These are phyloP conservation scores for Alviniconcha strummeri DNA, from an alignment of 2,888 invertebrate species.

Conservation along the genomic window DNA sequence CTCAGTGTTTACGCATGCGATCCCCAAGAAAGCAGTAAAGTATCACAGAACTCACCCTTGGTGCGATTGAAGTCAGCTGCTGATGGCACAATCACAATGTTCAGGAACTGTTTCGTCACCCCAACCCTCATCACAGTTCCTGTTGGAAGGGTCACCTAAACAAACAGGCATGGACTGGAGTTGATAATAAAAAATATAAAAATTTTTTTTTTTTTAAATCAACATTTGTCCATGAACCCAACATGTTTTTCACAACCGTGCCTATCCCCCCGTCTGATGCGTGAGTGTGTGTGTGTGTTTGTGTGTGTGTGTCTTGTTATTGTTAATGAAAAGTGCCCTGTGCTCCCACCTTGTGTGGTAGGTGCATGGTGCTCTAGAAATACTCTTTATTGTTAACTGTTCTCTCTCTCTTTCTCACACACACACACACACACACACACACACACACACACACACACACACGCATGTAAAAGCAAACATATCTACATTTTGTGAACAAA, in stretches of 20 bases:
- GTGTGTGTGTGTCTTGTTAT: too few relatives aligned
- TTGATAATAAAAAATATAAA: background rate
- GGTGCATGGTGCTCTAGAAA: too few relatives aligned
- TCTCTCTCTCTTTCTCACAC: too few relatives aligned
- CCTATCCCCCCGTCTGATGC: too few relatives aligned
- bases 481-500: background rate
- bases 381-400: too few relatives aligned
- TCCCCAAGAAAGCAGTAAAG: too few relatives aligned
- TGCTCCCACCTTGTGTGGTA: too few relatives aligned
- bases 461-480: background rate
- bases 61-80: constrained; percentile 51
- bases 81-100: constrained; percentile 49
- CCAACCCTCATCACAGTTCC: constrained; percentile 47
- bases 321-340: too few relatives aligned
- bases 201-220: too few relatives aligned
- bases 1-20: too few relatives aligned
- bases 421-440: background rate
- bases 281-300: too few relatives aligned
- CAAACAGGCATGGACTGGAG: background rate
- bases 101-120: constrained; percentile 42
- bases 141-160: constrained; percentile 50
- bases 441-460: background rate
- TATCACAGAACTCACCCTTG: constrained; percentile 38
- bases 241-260: too few relatives aligned
- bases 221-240: background rate